Base-by-base conservation (phyloP, 1,140 invertebrate species). In the Subanguina moxae region DNA sequence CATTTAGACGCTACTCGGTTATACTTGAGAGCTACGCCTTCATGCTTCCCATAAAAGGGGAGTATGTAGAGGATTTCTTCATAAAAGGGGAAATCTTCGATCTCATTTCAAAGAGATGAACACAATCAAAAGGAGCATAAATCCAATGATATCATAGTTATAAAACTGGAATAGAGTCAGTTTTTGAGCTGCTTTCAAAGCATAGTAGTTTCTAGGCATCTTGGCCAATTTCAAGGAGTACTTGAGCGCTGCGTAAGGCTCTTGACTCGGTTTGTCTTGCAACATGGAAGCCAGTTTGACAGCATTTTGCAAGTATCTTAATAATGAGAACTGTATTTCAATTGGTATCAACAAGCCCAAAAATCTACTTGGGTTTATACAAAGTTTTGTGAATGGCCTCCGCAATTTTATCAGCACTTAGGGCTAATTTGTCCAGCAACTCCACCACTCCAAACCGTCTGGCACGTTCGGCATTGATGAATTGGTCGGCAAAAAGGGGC, bases 401-500 rank as follows among this genome's bases (percentile, higher is more conserved):
- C 21, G 58, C 67, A 42, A 80, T 70, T 11, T 48, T 68, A 32
- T 80, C 65, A 17, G 45, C 30, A 23, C 66, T 76, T 8, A 80
- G 58, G 28, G 64, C 64, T 17, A 75, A 62, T 67, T 78, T 78
- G 57, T 78, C 70, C 19, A 78, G 27, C 15, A 59, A 43, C 42
- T 48, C 52, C 13, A 65, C 62, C 45, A 72, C 75, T 17, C 82
- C 81, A 65, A 78, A 82, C 27, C 76, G 46, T 64, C 71, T 62
- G 15, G 82, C 80, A 38, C 82, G 45, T 59, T 78, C 71, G 11
- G 79, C 72, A 70, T 83, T 83, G 25, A 81, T 79, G 23, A 72
- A 78, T 57, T 82, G 80, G 72, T 82, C 80, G 23, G 80, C 80
- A 56, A 82, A 82, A 11, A 82, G 67, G 11, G 80, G 80, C 72